Evolutionary conservation across 2,888 invertebrate genomes (phyloP), one percentile per base, ranked within the genome.

Genomic region (Furcula furcula): DNA sequence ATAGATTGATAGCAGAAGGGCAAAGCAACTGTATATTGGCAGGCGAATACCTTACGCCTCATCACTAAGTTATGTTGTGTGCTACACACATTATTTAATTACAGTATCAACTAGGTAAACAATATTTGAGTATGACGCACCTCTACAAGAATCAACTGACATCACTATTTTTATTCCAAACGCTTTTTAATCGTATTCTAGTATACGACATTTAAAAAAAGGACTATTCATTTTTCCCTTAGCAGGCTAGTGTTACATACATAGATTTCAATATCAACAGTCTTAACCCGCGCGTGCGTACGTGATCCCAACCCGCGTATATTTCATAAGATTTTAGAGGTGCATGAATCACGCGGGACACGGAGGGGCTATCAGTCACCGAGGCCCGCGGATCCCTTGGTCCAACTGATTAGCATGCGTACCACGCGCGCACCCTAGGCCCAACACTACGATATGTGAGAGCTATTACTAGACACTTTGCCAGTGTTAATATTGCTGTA

Each of bases 251-350:
- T 73, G 75, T 83, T 81, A 85, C 84, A 74, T 79, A 59, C 45
- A 72, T 66, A 84, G 85, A 86, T 86, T 88, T 88, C 88, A 88
- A 88, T 88, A 88, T 88, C 85, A 87, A 87, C 88, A 87, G 81
- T 81, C 77, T 81, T 85, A 83, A 79, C 79, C 81, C 84, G 74
- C 73, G 78, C 76, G 70, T 69, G 73, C 65, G 83, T 80, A 87
- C 88, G 87, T 88, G 88, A 82, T 84, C 68, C 70, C 65, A 56
- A 57, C 73, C 74, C 80, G 80, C 87, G 79, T 85, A 88, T 88
- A 88, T 88, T 88, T 88, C 88, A 88, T 88, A 88, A 88, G 88
- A 88, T 88, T 84, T 85, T 79, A 83, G 83, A 86, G 87, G 84
- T 86, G 84, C 87, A 88, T 88, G 88, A 88, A 88, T 88, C 88